A percentile compares a stretch with the other conserved stretches of the same genome.
These are phyloP conservation scores for Hyla sarda DNA, from an alignment of 2,113 vertebrate genomes.

Conservation along the genomic window DNA sequence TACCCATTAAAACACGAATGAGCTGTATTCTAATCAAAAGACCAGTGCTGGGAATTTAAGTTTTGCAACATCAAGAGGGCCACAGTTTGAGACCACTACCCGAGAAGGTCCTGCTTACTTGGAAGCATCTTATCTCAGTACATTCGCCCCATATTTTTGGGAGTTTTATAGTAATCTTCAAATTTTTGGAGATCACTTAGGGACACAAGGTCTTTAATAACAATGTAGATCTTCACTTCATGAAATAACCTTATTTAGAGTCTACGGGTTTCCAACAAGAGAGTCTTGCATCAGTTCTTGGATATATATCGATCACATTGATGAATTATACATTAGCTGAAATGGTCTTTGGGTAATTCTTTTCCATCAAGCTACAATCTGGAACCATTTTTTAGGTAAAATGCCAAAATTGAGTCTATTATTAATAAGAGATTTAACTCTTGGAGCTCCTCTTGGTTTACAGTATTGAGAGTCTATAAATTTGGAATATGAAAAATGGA, in stretches of 20 bases:
- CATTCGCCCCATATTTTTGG: no score
- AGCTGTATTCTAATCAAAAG: no score
- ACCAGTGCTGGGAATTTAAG: no score
- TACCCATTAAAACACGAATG: no score
- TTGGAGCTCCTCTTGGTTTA: background rate
- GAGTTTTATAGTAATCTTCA: no score
- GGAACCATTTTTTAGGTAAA: conserved; percentile 22
- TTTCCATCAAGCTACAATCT: conserved; percentile 9
- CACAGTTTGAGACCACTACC: no score
- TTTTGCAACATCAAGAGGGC: no score
- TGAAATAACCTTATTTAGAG: background rate
- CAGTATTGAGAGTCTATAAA: no score
- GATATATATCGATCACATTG: conserved; percentile 19
- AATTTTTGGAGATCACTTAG: no score
- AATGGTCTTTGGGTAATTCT: conserved; percentile 9
- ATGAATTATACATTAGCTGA: conserved; percentile 47
- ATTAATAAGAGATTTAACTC: conserved; percentile 9
- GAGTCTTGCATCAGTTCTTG: background rate
- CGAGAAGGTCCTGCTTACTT: no score
- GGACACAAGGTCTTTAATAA: background rate
- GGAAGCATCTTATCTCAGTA: no score
- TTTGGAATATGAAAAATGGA: no score
- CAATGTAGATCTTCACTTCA: background rate
- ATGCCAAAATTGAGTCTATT: conserved; percentile 15
- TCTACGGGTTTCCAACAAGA: background rate